A percentile compares a stretch with the other conserved stretches of the same genome.
Conservation (phyloP, 2,797 vertebrate genomes). For the Brachyalestes nurse region DNA sequence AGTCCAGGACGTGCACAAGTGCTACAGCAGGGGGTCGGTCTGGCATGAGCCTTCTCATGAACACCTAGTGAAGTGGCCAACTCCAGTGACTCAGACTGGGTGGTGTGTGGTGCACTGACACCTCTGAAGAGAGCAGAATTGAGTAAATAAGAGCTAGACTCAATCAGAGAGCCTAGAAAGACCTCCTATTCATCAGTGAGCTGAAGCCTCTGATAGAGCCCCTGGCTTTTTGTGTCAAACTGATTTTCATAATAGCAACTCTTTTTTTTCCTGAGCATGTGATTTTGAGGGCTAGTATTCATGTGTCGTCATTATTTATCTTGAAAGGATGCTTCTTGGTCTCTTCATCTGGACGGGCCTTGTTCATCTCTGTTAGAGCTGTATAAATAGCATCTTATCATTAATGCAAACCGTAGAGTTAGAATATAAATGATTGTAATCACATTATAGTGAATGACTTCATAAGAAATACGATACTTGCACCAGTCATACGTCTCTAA, state of each 20-base stretch:
- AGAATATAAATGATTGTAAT: no score
- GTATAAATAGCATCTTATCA: constrained; percentile 4
- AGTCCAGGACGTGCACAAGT: constrained; percentile 34
- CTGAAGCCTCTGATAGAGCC: not conserved
- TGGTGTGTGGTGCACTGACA: constrained; percentile 20
- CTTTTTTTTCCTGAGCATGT: not conserved
- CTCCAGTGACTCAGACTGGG: constrained; percentile 19
- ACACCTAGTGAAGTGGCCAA: constrained; percentile 28
- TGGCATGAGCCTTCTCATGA: constrained; percentile 30
- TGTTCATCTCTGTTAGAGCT: constrained; percentile 12
- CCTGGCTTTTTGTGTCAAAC: constrained; percentile 30
- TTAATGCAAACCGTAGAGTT: no score
- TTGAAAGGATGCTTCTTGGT: constrained; percentile 15
- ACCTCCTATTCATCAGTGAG: constrained; percentile 26
- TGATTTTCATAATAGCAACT: constrained; percentile 35
- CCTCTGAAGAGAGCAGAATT: not conserved
- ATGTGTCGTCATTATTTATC: constrained; percentile 2
- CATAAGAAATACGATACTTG: no score
- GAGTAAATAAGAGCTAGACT: constrained; percentile 22
- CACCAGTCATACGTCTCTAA: no score
- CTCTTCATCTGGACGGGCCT: constrained; percentile 12
- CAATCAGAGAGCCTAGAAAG: constrained; percentile 10
- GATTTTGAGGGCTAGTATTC: not conserved
- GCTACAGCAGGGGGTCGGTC: constrained; percentile 28
- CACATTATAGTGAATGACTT: no score